Evolutionary conservation across 2,113 vertebrate genomes (phyloP).

Genomic region (Canis aureus): DNA sequence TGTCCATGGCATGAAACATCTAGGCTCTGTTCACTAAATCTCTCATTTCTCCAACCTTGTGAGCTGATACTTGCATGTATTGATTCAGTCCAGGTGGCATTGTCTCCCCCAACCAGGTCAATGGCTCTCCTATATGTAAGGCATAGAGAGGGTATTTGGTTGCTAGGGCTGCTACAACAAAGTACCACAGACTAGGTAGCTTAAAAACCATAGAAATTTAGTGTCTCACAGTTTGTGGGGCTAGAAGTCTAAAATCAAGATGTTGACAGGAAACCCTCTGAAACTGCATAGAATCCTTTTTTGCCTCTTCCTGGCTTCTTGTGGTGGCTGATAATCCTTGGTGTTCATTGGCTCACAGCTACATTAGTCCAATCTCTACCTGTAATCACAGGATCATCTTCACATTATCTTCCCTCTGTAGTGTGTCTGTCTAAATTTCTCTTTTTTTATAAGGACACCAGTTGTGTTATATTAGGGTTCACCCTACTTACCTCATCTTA

Average conservation of each 20-base stretch:
- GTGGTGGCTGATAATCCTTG: neutral
- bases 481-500: neutral
- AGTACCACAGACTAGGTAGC: too few species aligned
- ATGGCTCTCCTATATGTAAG: neutral
- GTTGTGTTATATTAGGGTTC: neutral
- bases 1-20: too few species aligned
- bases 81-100: neutral
- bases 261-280: neutral
- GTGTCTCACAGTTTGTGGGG: neutral
- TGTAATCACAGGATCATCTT: neutral
- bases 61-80: neutral
- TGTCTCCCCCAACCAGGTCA: neutral
- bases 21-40: too few species aligned
- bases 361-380: neutral
- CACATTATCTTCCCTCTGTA: neutral
- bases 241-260: neutral
- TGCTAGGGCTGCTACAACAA: neutral
- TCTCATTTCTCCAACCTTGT: neutral
- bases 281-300: neutral
- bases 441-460: neutral
- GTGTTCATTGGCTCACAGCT: neutral
- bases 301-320: neutral
- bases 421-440: neutral
- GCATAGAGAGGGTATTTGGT: neutral
- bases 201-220: neutral